A percentile compares a stretch with the other conserved stretches of the same genome.
Conservation (phyloP, 1,140 invertebrate genomes). For the Dermatophagoides farinae region DNA sequence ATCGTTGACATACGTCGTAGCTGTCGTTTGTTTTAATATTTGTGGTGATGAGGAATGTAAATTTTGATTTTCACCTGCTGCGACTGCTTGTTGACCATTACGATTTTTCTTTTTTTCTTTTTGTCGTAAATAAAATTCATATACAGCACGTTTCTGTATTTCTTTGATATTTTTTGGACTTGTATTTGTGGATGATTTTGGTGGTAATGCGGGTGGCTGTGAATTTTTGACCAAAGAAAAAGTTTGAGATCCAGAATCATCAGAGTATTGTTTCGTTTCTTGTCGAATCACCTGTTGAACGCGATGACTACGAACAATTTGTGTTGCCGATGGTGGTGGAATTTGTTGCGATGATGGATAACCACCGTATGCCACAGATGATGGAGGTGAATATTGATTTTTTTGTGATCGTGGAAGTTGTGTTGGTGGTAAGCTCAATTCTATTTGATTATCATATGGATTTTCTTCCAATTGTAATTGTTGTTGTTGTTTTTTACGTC, state of each 20-base stretch:
- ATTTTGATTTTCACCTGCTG: neutral
- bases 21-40: no score
- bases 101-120: constrained; percentile 8
- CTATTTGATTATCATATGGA: no score
- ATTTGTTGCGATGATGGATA: neutral
- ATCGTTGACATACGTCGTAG: no score
- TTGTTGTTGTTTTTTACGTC: no score
- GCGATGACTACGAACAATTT: constrained; percentile 1
- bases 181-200: constrained; percentile 31
- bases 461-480: no score
- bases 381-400: no score
- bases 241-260: no score
- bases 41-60: no score
- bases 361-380: neutral
- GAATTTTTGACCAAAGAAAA: neutral
- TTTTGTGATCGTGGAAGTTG: neutral
- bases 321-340: neutral
- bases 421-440: neutral
- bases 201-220: neutral
- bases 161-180: constrained; percentile 56
- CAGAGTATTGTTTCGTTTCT: neutral
- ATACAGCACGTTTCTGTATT: constrained; percentile 61
- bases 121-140: constrained; percentile 43
- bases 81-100: neutral
- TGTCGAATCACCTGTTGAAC: neutral